Conservation (phyloP, 2,888 invertebrate genomes). For the Heteromurus nitidus region DNA sequence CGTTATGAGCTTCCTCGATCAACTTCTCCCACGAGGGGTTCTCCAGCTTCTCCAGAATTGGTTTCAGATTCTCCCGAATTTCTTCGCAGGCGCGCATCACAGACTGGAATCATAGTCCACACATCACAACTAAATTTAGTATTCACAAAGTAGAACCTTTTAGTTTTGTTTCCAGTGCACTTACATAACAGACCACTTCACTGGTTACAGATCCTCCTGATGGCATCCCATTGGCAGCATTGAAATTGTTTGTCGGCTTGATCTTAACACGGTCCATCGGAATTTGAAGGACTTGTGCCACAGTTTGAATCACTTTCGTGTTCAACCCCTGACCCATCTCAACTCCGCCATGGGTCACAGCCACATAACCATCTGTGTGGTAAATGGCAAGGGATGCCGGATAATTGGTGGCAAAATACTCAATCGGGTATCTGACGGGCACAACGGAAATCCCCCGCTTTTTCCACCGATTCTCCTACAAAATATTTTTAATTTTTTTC, state of each 20-base stretch:
- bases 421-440: slow-evolving; percentile 78
- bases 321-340: slow-evolving; percentile 86
- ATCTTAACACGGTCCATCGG: slow-evolving; percentile 75
- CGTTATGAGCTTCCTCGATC: slow-evolving; percentile 28
- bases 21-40: slow-evolving; percentile 65
- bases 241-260: slow-evolving; percentile 74
- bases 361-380: slow-evolving; percentile 58
- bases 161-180: neutral
- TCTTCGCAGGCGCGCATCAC: slow-evolving; percentile 73
- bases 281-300: slow-evolving; percentile 75
- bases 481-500: too few relatives aligned
- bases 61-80: slow-evolving; percentile 74
- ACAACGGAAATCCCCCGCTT: slow-evolving; percentile 70
- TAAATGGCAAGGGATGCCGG: slow-evolving; percentile 81
- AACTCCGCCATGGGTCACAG: slow-evolving; percentile 75
- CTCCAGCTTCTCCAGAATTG: slow-evolving; percentile 74
- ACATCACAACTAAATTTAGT: neutral
- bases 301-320: slow-evolving; percentile 80
- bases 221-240: slow-evolving; percentile 74
- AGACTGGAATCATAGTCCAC: slow-evolving; percentile 8
- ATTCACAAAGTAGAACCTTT: too few relatives aligned
- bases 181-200: slow-evolving; percentile 73
- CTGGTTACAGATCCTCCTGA: slow-evolving; percentile 75
- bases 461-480: slow-evolving; percentile 72
- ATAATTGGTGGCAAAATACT: slow-evolving; percentile 75